Conservation (phyloP, 1,140 invertebrate genomes). For the Rhizoglyphus robini region DNA sequence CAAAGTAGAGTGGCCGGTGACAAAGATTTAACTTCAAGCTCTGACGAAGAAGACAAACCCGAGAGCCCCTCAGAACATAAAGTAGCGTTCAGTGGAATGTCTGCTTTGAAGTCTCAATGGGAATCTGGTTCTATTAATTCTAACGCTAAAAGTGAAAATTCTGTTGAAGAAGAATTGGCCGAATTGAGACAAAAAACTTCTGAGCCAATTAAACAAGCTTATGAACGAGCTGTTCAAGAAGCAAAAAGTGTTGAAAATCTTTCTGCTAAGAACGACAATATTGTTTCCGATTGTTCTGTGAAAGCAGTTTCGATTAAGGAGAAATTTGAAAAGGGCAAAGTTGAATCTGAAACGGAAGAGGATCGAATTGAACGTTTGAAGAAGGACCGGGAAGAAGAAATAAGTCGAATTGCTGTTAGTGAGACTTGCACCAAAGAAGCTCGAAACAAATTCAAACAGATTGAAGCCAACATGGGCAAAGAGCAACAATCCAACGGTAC, state of each 20-base stretch:
- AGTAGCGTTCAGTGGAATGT: constrained; percentile 58
- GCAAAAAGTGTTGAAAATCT: constrained; percentile 33
- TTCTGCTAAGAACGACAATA: not conserved
- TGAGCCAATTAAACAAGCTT: constrained; percentile 59
- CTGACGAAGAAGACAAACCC: constrained; percentile 25
- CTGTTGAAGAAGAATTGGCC: constrained; percentile 70
- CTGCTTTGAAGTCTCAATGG: constrained; percentile 46
- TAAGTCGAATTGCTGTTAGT: constrained; percentile 58
- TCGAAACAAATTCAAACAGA: constrained; percentile 63
- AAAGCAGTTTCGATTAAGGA: constrained; percentile 58
- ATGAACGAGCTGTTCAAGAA: constrained; percentile 72
- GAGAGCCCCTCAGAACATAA: constrained; percentile 23
- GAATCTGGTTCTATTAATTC: constrained; percentile 31
- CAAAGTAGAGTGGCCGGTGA: constrained; percentile 31
- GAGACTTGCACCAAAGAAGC: constrained; percentile 44
- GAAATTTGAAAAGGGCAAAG: constrained; percentile 64
- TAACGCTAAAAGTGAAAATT: not conserved
- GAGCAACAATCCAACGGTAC: constrained; percentile 2
- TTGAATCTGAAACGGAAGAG: constrained; percentile 36
- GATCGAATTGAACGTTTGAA: constrained; percentile 37
- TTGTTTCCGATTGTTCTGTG: constrained; percentile 38
- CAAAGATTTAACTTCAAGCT: constrained; percentile 25
- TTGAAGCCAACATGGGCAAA: constrained; percentile 47
- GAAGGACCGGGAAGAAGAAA: constrained; percentile 51
- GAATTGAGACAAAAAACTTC: constrained; percentile 46